Evolutionary conservation across 2,797 vertebrate species (phyloP).

Genomic region (Acipenser oxyrinchus): DNA sequence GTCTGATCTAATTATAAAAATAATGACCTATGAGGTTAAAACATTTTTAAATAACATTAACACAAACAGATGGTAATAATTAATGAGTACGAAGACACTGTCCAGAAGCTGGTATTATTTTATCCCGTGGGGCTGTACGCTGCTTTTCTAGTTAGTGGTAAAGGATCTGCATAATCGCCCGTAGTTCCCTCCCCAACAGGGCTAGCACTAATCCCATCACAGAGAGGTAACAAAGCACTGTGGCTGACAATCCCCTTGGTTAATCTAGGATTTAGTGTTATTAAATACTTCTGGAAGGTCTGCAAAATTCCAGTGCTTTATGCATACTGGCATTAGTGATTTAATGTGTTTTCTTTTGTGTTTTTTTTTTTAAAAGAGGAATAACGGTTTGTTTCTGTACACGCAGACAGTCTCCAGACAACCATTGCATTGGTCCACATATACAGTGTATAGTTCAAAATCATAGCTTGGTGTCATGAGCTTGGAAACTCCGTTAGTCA

Average conservation of each 20-base stretch:
- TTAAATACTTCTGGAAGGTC: constrained; percentile 1
- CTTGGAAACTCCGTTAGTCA: too few relatives aligned
- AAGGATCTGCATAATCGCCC: background rate
- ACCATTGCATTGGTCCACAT: too few relatives aligned
- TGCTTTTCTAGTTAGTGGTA: background rate
- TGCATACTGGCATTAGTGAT: background rate
- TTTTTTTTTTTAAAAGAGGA: too few relatives aligned
- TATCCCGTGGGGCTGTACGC: background rate
- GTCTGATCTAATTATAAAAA: too few relatives aligned
- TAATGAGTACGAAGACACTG: background rate
- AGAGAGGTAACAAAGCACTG: background rate
- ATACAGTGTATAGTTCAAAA: too few relatives aligned
- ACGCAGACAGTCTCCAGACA: too few relatives aligned
- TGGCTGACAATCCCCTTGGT: background rate
- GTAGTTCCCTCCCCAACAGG: background rate
- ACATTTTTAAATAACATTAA: background rate
- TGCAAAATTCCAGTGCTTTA: background rate
- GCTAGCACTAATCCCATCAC: background rate
- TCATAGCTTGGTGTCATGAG: too few relatives aligned
- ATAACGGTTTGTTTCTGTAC: too few relatives aligned
- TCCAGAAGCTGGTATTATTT: background rate
- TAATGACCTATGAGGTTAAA: too few relatives aligned
- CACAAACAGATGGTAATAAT: background rate
- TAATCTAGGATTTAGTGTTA: constrained; percentile 2
- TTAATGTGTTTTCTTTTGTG: too few relatives aligned